Evolutionary conservation across 2,797 vertebrate species (phyloP).

Genomic region (Coregonus suidteri): DNA sequence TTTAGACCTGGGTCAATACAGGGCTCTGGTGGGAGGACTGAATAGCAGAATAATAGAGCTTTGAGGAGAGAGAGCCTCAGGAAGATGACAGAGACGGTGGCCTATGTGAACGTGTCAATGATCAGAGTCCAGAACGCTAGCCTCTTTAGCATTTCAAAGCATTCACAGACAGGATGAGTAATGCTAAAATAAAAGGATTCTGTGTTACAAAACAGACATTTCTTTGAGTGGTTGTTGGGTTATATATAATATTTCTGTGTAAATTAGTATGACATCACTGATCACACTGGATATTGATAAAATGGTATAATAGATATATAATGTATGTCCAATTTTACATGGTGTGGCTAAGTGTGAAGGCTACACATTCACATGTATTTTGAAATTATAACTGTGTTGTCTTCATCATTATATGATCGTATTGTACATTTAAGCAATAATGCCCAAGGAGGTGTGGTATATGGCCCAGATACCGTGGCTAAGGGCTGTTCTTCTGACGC

Average conservation of each 20-base stretch:
- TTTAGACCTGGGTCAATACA: constrained; percentile 21
- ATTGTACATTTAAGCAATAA: background rate
- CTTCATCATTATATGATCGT: background rate
- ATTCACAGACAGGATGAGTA: constrained; percentile 26
- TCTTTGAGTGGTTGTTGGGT: background rate
- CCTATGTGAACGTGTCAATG: constrained; percentile 48
- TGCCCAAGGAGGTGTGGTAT: too few species aligned
- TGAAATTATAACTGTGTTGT: background rate
- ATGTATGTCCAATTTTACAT: background rate
- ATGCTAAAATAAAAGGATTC: constrained; percentile 30
- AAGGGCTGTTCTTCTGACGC: too few species aligned
- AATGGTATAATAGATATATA: background rate
- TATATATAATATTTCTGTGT: constrained; percentile 26
- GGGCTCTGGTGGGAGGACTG: constrained; percentile 34
- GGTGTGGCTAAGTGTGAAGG: constrained; percentile 1
- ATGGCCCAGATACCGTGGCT: too few species aligned
- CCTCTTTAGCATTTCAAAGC: constrained; percentile 76
- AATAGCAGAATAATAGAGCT: constrained; percentile 28
- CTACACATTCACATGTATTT: background rate
- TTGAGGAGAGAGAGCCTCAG: constrained; percentile 31
- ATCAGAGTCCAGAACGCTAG: constrained; percentile 15
- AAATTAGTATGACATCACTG: background rate
- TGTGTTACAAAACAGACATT: constrained; percentile 36
- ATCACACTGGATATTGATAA: background rate
- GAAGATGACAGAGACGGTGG: constrained; percentile 51